phyloP scores from a whole-genome alignment of 64 coral and sea anemone species.

The Platygyra sinensis region DNA sequence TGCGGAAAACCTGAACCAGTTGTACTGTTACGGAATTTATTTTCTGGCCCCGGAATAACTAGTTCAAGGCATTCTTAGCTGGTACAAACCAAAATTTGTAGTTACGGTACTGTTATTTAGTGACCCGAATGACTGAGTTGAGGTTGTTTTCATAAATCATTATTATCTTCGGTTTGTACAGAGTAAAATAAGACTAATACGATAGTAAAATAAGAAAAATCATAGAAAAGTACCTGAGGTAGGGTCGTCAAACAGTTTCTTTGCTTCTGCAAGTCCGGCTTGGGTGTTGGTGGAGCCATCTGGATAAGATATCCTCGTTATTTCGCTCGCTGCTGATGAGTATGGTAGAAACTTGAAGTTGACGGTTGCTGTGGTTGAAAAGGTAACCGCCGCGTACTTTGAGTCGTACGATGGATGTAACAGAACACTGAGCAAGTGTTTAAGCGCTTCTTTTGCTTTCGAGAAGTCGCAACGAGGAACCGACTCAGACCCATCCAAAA shows the following conservation, averaged over 20 bases:
- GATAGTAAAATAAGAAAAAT: not conserved
- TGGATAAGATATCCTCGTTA: not conserved
- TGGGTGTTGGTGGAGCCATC: slow-evolving; percentile 32
- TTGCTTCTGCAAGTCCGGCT: slow-evolving; percentile 18
- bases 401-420: too few relatives aligned
- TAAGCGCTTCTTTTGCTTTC: slow-evolving; percentile 33
- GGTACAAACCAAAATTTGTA: too few relatives aligned
- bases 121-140: too few relatives aligned
- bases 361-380: not conserved
- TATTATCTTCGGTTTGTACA: too few relatives aligned
- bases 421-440: too few relatives aligned
- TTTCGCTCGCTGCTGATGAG: not conserved
- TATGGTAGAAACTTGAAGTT: slow-evolving; percentile 44
- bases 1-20: too few relatives aligned
- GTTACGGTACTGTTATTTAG: too few relatives aligned
- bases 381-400: slow-evolving; percentile 39
- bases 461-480: slow-evolving; percentile 15
- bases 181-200: too few relatives aligned
- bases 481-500: slow-evolving; percentile 53
- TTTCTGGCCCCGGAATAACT: too few relatives aligned
- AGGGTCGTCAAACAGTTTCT: slow-evolving; percentile 18
- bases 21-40: too few relatives aligned
- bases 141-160: too few relatives aligned
- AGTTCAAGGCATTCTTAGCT: too few relatives aligned
- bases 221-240: not conserved